Conservation (phyloP, 2,888 invertebrate genomes). For the Papilio gigon region DNA sequence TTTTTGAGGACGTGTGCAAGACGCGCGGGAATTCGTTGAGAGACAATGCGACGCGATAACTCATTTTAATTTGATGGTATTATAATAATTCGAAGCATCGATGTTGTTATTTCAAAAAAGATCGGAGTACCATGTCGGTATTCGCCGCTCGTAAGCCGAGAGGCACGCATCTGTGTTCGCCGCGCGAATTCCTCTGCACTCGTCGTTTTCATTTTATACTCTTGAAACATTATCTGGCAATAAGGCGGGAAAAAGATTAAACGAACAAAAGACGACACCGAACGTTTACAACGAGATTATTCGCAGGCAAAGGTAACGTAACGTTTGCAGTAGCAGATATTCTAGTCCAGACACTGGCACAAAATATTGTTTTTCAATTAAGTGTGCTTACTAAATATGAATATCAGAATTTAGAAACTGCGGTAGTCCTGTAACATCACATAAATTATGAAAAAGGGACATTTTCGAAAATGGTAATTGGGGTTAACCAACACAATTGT, state of each 20-base stretch:
- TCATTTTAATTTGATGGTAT: conserved; percentile 37
- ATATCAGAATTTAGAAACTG: no score
- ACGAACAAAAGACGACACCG: conserved; percentile 4
- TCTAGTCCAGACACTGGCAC: background rate
- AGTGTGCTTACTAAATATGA: no score
- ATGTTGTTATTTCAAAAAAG: conserved; percentile 31
- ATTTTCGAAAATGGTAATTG: background rate
- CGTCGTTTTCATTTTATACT: conserved; percentile 25
- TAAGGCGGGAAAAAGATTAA: conserved; percentile 7
- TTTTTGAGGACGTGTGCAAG: background rate
- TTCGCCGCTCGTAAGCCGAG: conserved; percentile 32
- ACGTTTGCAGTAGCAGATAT: background rate
- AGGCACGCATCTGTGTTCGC: conserved; percentile 32
- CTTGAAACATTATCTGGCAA: conserved; percentile 27
- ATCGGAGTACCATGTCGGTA: conserved; percentile 19
- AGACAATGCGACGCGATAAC: conserved; percentile 23
- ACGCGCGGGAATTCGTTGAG: conserved; percentile 10
- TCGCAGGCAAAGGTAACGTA: conserved; percentile 36
- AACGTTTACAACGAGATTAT: conserved; percentile 9
- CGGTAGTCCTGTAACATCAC: no score
- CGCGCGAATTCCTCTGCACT: conserved; percentile 33
- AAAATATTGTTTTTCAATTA: no score
- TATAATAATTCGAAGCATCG: conserved; percentile 35
- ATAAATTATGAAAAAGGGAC: background rate
- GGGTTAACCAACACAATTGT: background rate